A percentile compares a stretch with the other conserved stretches of the same genome.
phyloP scores from a whole-genome alignment of 1,140 invertebrate genomes.

The Drosophila willistoni region DNA sequence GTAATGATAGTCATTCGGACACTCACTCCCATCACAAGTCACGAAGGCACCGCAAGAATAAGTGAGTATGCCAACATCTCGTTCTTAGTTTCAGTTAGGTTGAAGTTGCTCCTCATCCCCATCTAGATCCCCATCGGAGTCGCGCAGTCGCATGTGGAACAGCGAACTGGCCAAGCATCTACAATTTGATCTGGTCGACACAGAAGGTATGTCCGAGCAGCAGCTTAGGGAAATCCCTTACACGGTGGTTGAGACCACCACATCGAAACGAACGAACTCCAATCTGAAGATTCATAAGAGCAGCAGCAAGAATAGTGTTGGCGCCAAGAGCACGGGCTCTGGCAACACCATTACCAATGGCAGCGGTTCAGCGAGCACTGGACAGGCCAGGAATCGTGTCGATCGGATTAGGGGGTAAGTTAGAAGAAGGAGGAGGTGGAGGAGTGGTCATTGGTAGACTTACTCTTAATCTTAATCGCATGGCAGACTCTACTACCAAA shows the following conservation, averaged over 20 bases:
- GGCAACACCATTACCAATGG: conserved; percentile 80
- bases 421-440: background rate
- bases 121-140: conserved; percentile 86
- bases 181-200: conserved; percentile 95
- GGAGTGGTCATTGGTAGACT: background rate
- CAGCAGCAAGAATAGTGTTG: conserved; percentile 79
- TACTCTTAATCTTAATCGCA: conserved; percentile 33
- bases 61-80: conserved; percentile 80
- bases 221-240: conserved; percentile 96
- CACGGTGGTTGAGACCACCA: conserved; percentile 92
- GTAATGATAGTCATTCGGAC: conserved; percentile 84
- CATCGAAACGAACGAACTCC: conserved; percentile 79
- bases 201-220: conserved; percentile 93
- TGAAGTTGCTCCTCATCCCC: background rate
- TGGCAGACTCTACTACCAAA: conserved; percentile 81
- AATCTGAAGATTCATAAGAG: conserved; percentile 82
- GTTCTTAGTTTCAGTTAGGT: too few relatives aligned
- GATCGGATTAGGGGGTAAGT: conserved; percentile 80
- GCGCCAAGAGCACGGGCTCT: conserved; percentile 78
- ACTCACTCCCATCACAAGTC: conserved; percentile 83
- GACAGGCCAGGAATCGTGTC: conserved; percentile 77
- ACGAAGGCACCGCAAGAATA: conserved; percentile 87
- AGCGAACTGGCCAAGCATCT: conserved; percentile 92
- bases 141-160: conserved; percentile 85
- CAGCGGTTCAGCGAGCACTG: conserved; percentile 59